These are phyloP conservation scores for Micoletzkya japonica DNA, from an alignment of 2,888 invertebrate species.

Conservation along the genomic window DNA sequence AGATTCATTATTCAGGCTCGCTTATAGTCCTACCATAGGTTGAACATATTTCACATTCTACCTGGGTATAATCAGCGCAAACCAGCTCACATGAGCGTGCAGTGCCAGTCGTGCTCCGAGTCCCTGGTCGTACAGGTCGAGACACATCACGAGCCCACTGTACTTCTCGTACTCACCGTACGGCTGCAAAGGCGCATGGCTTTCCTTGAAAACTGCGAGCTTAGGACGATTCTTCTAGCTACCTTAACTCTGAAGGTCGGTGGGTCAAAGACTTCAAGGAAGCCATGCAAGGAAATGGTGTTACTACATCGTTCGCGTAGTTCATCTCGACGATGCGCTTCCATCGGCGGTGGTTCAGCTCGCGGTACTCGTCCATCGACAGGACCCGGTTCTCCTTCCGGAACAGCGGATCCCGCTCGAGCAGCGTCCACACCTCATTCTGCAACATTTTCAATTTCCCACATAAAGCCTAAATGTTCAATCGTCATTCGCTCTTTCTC, in stretches of 20 bases:
- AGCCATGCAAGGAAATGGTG: neutral
- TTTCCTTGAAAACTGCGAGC: neutral
- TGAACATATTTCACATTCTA: neutral
- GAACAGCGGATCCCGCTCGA: constrained; percentile 79
- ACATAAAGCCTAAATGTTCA: constrained; percentile 12
- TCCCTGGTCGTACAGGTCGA: constrained; percentile 50
- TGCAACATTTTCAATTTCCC: constrained; percentile 69
- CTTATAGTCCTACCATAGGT: neutral
- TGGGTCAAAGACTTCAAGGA: neutral
- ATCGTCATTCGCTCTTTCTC: too few relatives aligned
- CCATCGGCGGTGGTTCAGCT: constrained; percentile 63
- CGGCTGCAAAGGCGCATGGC: constrained; percentile 27
- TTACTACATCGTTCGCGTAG: constrained; percentile 65
- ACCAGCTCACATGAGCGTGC: constrained; percentile 34
- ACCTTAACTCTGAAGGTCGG: neutral
- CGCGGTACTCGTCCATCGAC: constrained; percentile 69
- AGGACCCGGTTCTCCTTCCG: constrained; percentile 70
- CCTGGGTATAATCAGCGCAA: neutral
- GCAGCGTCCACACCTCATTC: constrained; percentile 78
- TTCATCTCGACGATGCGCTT: constrained; percentile 74
- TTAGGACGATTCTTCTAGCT: neutral
- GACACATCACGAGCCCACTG: constrained; percentile 34
- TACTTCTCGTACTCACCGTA: constrained; percentile 32
- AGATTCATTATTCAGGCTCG: neutral
- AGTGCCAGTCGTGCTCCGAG: constrained; percentile 41